Evolutionary conservation across 1,140 invertebrate genomes (phyloP), one percentile per base, ranked within the genome.

Genomic region (Ctenoplectra terminalis): DNA sequence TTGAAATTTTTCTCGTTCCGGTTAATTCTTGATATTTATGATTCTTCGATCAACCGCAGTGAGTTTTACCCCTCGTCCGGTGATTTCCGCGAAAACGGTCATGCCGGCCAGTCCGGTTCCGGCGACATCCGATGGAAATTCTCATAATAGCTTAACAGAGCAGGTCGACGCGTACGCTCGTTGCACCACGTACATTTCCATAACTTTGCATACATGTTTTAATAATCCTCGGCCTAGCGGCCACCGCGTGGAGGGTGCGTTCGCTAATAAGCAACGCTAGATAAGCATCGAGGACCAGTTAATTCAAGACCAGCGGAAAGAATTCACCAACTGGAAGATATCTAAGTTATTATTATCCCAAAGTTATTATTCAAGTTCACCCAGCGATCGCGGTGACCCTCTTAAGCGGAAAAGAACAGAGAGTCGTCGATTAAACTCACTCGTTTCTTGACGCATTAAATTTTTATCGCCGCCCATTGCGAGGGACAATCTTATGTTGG

Each of bases 151-250:
- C 88, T 83, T 77, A 89, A 87, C 26, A 75, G 78, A 90, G n/a
- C 56, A 26, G 58, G 81, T 89, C 85, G 83, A 69, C 81, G 75
- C 64, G 79, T 85, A 89, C 87, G 87, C 90, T 89, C 87, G 86
- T 90, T 86, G 88, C 87, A 90, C 91, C 91, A 15, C 4, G 6
- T 92, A 91, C 85, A 91, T 93, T 93, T 91, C 89, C 92, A 93
- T 94, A 93, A 91, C 78, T 94, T 93, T 91, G 92, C 91, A 93
- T 93, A 91, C 88, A 91, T 91, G 92, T 92, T 92, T 93, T 93
- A 90, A 93, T 92, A 93, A 93, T 91, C 90, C 87, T 37, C 63
- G 15, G 43, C 0, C n/a, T 26, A 0, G 29, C 8, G 15, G 29
- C 54, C 37, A 48, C 54, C 69, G 72, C 48, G 50, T 72, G 74